These are phyloP conservation scores for Synchiropus splendidus DNA, from an alignment of 2,113 vertebrate genomes.

Conservation along the genomic window DNA sequence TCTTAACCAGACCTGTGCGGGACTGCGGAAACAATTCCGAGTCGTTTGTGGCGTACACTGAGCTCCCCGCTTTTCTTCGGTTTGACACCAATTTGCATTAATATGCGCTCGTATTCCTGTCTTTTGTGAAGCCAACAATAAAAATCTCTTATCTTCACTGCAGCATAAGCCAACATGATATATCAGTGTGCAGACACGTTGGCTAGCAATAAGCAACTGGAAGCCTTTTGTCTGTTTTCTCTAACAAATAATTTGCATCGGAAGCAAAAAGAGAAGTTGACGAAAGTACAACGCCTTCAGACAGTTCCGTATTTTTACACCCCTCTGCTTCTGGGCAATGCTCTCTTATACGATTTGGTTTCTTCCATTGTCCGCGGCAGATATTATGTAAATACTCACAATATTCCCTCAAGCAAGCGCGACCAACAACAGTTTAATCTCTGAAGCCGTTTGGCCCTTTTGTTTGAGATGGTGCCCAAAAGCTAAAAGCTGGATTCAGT, in stretches of 20 bases:
- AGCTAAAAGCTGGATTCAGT: conserved; percentile 12
- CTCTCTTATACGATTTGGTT: conserved; percentile 25
- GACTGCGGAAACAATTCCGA: conserved; percentile 1
- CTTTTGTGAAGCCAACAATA: conserved; percentile 45
- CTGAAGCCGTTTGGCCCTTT: conserved; percentile 14
- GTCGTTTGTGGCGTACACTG: no score
- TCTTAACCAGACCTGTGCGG: conserved; percentile 20
- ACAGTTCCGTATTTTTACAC: conserved; percentile 23
- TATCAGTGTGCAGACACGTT: conserved; percentile 32
- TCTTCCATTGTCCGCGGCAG: conserved; percentile 16
- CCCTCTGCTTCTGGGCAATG: conserved; percentile 18
- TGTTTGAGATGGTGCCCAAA: conserved; percentile 20
- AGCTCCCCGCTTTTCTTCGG: conserved; percentile 23
- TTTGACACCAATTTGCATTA: conserved; percentile 56
- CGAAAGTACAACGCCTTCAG: conserved; percentile 31
- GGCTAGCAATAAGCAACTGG: conserved; percentile 37
- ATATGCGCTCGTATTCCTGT: conserved; percentile 42
- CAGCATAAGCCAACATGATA: conserved; percentile 40
- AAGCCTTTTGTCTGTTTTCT: conserved; percentile 51
- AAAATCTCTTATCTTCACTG: conserved; percentile 38
- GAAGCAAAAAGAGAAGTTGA: conserved; percentile 43
- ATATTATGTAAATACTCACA: conserved; percentile 23
- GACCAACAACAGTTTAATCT: conserved; percentile 10
- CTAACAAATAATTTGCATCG: conserved; percentile 57
- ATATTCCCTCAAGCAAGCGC: conserved; percentile 10